Evolutionary conservation across 2,888 invertebrate species (phyloP).

Genomic region (Eudemis profundana): DNA sequence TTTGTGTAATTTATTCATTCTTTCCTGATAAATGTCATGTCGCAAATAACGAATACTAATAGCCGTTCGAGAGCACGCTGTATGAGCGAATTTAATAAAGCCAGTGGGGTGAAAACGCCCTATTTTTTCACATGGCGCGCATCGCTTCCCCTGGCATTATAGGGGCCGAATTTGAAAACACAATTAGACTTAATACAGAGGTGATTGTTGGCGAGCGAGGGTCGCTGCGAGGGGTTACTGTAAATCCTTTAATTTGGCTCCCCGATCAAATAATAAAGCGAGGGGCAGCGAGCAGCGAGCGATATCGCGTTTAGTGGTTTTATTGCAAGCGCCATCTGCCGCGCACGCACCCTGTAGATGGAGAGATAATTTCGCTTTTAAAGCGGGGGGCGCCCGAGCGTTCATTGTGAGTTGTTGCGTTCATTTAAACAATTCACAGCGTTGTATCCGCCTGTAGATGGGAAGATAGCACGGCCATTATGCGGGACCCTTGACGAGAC

Average conservation of each 20-base stretch:
- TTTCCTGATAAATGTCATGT: slow-evolving; percentile 53
- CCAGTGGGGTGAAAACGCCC: slow-evolving; percentile 71
- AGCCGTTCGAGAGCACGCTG: slow-evolving; percentile 58
- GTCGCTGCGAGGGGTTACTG: slow-evolving; percentile 80
- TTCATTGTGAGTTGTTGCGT: slow-evolving; percentile 76
- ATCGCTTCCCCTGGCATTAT: slow-evolving; percentile 72
- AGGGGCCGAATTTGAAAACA: slow-evolving; percentile 84
- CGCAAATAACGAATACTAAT: slow-evolving; percentile 46
- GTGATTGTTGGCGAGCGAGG: slow-evolving; percentile 83
- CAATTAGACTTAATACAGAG: slow-evolving; percentile 86
- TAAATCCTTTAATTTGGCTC: slow-evolving; percentile 86
- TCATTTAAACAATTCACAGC: slow-evolving; percentile 78
- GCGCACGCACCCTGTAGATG: slow-evolving; percentile 74
- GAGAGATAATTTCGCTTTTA: slow-evolving; percentile 83
- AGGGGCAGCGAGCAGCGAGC: slow-evolving; percentile 72
- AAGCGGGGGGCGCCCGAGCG: slow-evolving; percentile 69
- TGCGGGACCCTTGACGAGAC: slow-evolving; percentile 69
- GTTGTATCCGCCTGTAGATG: slow-evolving; percentile 70
- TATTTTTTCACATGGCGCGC: slow-evolving; percentile 79
- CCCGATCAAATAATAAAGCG: slow-evolving; percentile 85
- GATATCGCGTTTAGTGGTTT: slow-evolving; percentile 85
- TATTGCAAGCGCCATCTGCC: slow-evolving; percentile 85
- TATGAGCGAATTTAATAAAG: slow-evolving; percentile 76
- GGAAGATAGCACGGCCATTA: slow-evolving; percentile 71
- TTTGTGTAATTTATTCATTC: slow-evolving; percentile 54